Conservation (phyloP, 2,113 vertebrate genomes). For the Nibea albiflora region DNA sequence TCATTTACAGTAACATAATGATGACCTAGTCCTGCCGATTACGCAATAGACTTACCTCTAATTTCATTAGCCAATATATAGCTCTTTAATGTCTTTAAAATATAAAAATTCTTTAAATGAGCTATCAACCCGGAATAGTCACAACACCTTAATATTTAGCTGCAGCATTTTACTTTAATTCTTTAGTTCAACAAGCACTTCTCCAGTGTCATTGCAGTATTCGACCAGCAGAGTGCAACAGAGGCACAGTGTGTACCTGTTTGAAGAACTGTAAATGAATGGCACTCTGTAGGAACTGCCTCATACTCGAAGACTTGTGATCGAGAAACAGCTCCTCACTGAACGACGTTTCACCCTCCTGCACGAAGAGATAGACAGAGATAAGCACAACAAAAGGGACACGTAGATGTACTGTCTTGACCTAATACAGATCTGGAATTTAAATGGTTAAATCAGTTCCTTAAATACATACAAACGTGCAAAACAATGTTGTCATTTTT, state of each 20-base stretch:
- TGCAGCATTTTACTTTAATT: background rate
- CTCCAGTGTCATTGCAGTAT: background rate
- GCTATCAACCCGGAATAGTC: too few species aligned
- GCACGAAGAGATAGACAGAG: conserved; percentile 14
- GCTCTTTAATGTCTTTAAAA: background rate
- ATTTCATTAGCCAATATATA: background rate
- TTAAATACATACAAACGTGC: background rate
- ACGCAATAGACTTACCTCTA: background rate
- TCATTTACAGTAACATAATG: background rate
- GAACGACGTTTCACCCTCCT: conserved; percentile 86
- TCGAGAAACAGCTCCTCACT: conserved; percentile 86
- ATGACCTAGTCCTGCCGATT: background rate
- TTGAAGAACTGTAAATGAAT: conserved; percentile 92
- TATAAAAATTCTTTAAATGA: background rate
- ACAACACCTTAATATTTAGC: background rate
- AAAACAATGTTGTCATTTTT: background rate
- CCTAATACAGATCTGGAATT: background rate
- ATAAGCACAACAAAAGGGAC: background rate
- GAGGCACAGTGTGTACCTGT: conserved; percentile 81
- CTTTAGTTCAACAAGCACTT: too few species aligned
- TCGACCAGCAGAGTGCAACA: conserved; percentile 50
- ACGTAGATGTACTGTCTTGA: background rate
- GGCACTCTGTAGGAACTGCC: conserved; percentile 87
- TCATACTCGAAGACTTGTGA: conserved; percentile 85
- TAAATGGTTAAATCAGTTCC: too few species aligned